Percentiles rank a stretch among this genome's conserved stretches.
These are phyloP conservation scores for Unio pictorum DNA, from an alignment of 2,888 invertebrate species.

Conservation along the genomic window DNA sequence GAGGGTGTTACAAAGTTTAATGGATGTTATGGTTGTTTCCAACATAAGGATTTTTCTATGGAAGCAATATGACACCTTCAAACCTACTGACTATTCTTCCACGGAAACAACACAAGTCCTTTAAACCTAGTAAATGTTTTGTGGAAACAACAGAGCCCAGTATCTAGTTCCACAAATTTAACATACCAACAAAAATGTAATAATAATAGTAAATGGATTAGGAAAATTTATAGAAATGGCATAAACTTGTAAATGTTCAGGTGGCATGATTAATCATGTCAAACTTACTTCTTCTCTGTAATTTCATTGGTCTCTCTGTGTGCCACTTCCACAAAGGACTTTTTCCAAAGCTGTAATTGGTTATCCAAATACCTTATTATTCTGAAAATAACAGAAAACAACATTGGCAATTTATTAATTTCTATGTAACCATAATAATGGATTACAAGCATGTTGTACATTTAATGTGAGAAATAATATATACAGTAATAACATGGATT, in stretches of 20 bases:
- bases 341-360: conserved; percentile 54
- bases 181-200: neutral
- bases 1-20: too few relatives aligned
- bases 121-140: neutral
- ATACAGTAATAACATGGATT: too few relatives aligned
- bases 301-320: conserved; percentile 43
- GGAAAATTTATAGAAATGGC: too few relatives aligned
- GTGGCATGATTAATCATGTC: too few relatives aligned
- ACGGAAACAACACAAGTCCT: too few relatives aligned
- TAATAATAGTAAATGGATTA: neutral
- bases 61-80: neutral
- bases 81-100: neutral
- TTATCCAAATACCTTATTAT: conserved; percentile 57
- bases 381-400: conserved; percentile 36
- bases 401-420: neutral
- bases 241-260: too few relatives aligned
- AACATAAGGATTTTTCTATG: neutral
- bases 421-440: neutral
- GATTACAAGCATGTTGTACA: too few relatives aligned
- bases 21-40: neutral
- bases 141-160: too few relatives aligned
- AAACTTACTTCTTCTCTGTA: conserved; percentile 62
- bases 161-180: neutral
- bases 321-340: conserved; percentile 43
- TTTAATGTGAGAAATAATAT: too few relatives aligned